Conservation (phyloP, 2,888 invertebrate genomes). For the Clepsis dumicolana region DNA sequence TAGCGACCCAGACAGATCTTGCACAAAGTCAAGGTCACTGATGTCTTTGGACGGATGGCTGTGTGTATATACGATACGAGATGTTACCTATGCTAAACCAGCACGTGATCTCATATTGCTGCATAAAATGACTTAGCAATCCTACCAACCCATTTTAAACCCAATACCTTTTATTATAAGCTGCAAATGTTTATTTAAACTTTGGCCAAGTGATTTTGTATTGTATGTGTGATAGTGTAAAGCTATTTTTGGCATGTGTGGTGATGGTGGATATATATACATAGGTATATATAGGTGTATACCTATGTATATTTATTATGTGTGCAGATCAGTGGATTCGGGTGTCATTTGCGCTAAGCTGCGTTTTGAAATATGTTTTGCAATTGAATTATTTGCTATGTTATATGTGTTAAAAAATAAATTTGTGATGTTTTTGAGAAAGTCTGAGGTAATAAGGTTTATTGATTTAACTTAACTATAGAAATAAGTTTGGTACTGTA, state of each 20-base stretch:
- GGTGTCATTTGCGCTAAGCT: conserved; percentile 9
- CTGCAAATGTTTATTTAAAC: neutral
- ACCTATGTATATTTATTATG: neutral
- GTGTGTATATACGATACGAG: neutral
- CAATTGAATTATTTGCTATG: too few relatives aligned
- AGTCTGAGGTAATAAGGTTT: conserved; percentile 5
- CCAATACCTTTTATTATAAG: neutral
- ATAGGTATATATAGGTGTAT: too few relatives aligned
- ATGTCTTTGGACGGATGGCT: too few relatives aligned
- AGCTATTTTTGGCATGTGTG: neutral
- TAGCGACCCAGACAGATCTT: too few relatives aligned
- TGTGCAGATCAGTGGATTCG: conserved; percentile 1
- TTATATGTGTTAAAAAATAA: neutral
- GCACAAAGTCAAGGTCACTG: too few relatives aligned
- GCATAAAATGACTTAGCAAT: neutral
- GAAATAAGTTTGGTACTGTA: too few relatives aligned
- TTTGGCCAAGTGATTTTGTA: neutral
- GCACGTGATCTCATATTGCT: neutral
- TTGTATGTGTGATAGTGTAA: neutral
- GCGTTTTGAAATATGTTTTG: neutral
- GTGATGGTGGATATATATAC: neutral
- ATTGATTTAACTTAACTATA: neutral
- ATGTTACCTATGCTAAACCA: neutral
- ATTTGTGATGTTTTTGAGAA: neutral
- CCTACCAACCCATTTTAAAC: neutral